phyloP scores from a whole-genome alignment of 2,113 vertebrate genomes.

The Triplophysa rosa region DNA sequence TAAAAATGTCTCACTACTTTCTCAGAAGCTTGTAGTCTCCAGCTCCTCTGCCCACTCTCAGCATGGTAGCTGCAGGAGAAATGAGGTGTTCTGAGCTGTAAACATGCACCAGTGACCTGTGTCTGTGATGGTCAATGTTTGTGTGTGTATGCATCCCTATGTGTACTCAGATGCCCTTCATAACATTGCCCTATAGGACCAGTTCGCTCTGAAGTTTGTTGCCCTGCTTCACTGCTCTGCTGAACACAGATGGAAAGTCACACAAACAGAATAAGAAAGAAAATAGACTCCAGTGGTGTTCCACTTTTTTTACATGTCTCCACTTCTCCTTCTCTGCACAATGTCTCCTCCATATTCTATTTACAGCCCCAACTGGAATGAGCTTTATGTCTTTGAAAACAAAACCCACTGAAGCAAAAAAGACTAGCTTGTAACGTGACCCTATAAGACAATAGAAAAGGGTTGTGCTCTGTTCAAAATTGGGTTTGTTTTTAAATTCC shows the following conservation, averaged over 20 bases:
- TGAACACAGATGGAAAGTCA: constrained; percentile 32
- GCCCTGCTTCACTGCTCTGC: constrained; percentile 26
- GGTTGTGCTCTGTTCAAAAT: no score
- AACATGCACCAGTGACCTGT: constrained; percentile 38
- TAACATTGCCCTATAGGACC: constrained; percentile 29
- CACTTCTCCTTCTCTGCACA: neutral
- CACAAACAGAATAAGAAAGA: constrained; percentile 36
- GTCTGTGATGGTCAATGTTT: constrained; percentile 29
- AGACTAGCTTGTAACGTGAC: neutral
- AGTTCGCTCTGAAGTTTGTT: constrained; percentile 24
- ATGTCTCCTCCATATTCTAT: neutral
- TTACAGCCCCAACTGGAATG: neutral
- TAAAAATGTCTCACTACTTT: neutral
- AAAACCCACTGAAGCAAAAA: neutral
- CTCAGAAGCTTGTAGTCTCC: neutral
- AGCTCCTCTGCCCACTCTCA: neutral
- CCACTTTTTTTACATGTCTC: neutral
- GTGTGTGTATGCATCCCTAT: constrained; percentile 2
- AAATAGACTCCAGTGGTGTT: constrained; percentile 11
- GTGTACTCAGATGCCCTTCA: constrained; percentile 9
- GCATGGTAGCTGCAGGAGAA: constrained; percentile 3
- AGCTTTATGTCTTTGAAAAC: neutral
- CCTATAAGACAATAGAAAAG: neutral
- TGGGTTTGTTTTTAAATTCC: neutral
- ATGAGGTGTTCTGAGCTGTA: constrained; percentile 23